Evolutionary conservation across 2,797 vertebrate genomes (phyloP).

Genomic region (Macrochelys suwanniensis): DNA sequence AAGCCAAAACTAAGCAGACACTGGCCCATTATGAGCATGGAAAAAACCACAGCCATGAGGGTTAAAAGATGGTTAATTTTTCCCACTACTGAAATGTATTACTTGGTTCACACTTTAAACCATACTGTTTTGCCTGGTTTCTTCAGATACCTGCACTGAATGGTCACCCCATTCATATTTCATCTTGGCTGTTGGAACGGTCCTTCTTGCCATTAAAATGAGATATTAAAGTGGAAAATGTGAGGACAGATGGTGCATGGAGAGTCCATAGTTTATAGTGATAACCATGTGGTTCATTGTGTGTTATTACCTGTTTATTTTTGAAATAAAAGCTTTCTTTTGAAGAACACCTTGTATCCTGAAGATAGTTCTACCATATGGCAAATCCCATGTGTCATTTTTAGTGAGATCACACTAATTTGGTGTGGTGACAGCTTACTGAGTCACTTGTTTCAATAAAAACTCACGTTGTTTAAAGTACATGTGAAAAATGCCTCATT

Average conservation of each 20-base stretch:
- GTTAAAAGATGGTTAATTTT: background rate
- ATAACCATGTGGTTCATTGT: background rate
- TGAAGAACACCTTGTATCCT: conserved; percentile 5
- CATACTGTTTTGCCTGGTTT: background rate
- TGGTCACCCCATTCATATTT: background rate
- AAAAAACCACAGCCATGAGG: background rate
- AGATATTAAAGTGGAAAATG: background rate
- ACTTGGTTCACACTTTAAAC: background rate
- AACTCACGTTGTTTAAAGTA: background rate
- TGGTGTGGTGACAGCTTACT: conserved; percentile 3
- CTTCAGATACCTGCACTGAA: background rate
- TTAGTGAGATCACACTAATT: conserved; percentile 5
- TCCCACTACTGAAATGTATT: background rate
- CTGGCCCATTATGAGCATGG: background rate
- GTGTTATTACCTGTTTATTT: background rate
- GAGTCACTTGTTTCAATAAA: conserved; percentile 18
- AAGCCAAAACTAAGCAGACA: background rate
- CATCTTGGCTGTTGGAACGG: background rate
- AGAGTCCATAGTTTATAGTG: background rate
- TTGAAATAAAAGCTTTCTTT: background rate
- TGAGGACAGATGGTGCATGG: background rate
- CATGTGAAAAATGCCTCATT: background rate
- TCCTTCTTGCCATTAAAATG: background rate
- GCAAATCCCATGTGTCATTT: background rate
- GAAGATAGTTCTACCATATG: conserved; percentile 10